Conservation (phyloP, 2,797 vertebrate species). For the Myoxocephalus aenaeus region DNA sequence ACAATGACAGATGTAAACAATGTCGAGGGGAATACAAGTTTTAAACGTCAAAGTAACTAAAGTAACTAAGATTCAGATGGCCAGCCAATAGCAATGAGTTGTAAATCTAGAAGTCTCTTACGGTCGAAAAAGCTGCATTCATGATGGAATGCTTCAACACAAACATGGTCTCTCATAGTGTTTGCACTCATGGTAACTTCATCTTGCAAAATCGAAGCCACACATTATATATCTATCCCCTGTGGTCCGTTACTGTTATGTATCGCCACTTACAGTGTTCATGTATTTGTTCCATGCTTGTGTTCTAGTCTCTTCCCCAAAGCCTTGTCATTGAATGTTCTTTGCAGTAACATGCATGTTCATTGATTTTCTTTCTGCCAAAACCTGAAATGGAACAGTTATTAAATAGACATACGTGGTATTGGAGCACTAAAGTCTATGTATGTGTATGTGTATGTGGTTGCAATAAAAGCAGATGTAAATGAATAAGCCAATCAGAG, state of each 20-base stretch:
- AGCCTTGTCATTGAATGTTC: slow-evolving; percentile 23
- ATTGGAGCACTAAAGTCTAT: not conserved
- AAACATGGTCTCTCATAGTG: not conserved
- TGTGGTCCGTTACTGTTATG: too few species aligned
- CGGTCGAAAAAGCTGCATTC: not conserved
- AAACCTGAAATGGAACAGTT: slow-evolving; percentile 34
- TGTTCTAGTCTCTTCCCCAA: slow-evolving; percentile 20
- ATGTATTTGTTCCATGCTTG: too few species aligned
- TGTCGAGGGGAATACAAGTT: not conserved
- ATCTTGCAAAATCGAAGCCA: too few species aligned
- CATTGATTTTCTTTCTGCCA: slow-evolving; percentile 40
- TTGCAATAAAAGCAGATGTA: not conserved
- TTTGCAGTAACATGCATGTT: slow-evolving; percentile 44
- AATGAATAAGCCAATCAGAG: slow-evolving; percentile 6
- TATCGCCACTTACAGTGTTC: too few species aligned
- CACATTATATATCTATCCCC: too few species aligned
- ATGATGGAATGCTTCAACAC: not conserved
- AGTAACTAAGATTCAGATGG: not conserved
- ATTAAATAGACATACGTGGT: slow-evolving; percentile 36
- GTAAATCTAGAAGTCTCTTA: not conserved
- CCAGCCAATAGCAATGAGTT: not conserved
- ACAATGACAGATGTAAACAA: not conserved
- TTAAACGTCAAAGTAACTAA: not conserved
- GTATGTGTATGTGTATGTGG: not conserved
- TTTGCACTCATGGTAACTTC: not conserved